Conservation (phyloP, 2,888 invertebrate genomes). For the Dascillus cervinus region DNA sequence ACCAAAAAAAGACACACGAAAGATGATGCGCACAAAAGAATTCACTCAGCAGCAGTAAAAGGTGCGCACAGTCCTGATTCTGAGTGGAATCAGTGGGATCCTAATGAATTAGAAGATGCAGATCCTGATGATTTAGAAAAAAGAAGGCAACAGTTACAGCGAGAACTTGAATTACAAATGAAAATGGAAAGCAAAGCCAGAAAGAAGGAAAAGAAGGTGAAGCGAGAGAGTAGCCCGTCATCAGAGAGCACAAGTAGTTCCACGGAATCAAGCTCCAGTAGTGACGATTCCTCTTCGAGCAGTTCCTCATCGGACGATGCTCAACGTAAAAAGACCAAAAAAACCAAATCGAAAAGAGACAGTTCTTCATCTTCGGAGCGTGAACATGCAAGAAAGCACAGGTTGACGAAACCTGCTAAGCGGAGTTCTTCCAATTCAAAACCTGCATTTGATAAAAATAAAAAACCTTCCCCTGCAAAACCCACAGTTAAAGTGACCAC, state of each 20-base stretch:
- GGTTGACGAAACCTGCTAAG: constrained; percentile 43
- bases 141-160: constrained; percentile 64
- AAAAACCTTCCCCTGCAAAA: constrained; percentile 18
- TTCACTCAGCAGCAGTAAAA: constrained; percentile 57
- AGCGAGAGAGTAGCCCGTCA: constrained; percentile 62
- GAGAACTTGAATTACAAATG: constrained; percentile 70
- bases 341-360: constrained; percentile 33
- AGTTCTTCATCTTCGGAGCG: constrained; percentile 50
- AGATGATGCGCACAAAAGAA: constrained; percentile 55
- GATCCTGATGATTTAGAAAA: constrained; percentile 74
- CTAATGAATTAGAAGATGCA: constrained; percentile 70
- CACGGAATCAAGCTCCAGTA: constrained; percentile 56
- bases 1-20: constrained; percentile 34
- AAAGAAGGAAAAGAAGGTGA: constrained; percentile 59
- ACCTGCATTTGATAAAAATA: constrained; percentile 28
- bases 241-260: constrained; percentile 57
- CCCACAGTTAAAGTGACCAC: constrained; percentile 17
- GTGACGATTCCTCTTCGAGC: constrained; percentile 58
- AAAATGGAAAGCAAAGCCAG: constrained; percentile 66
- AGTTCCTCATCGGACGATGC: constrained; percentile 46
- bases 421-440: constrained; percentile 39
- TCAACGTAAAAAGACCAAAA: constrained; percentile 35
- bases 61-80: constrained; percentile 47
- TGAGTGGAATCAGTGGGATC: constrained; percentile 70
- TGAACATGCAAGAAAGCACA: constrained; percentile 49